Percentiles rank a stretch among this genome's conserved stretches.
Conservation (phyloP, 37 sponge, comb jelly and placozoan species). For the Chondrosia reniformis region DNA sequence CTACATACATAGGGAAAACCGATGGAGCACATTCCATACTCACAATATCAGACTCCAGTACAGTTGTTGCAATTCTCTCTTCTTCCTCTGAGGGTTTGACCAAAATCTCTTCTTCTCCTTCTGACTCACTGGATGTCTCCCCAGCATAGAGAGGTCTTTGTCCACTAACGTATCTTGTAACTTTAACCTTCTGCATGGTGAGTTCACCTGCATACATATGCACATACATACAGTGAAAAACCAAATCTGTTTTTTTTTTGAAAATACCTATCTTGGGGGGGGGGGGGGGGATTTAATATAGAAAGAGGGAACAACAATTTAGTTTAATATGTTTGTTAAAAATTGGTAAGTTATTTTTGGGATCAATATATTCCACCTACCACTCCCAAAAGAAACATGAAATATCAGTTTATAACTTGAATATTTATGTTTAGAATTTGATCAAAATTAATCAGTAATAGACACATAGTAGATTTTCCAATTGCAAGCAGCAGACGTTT, state of each 20-base stretch:
- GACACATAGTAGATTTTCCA: constrained; percentile 2
- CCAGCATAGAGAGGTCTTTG: constrained; percentile 56
- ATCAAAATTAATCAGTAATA: not conserved
- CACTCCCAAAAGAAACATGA: too few relatives aligned
- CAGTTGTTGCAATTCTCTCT: not conserved
- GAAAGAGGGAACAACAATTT: too few relatives aligned
- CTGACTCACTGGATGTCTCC: constrained; percentile 30
- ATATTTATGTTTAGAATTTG: not conserved
- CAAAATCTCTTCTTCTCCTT: constrained; percentile 43
- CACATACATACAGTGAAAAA: not conserved
- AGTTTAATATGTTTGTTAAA: too few relatives aligned
- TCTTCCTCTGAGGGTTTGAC: not conserved
- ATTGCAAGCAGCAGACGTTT: not conserved
- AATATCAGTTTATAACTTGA: too few relatives aligned
- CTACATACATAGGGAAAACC: too few relatives aligned
- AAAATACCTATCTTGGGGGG: too few relatives aligned
- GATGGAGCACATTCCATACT: not conserved
- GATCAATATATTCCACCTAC: too few relatives aligned
- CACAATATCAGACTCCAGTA: not conserved
- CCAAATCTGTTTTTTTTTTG: too few relatives aligned
- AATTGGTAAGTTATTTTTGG: too few relatives aligned
- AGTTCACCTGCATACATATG: constrained; percentile 67
- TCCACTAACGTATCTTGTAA: constrained; percentile 82
- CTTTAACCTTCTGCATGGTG: constrained; percentile 95
- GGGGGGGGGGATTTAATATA: too few relatives aligned